These are phyloP conservation scores for Bruchidius siliquastri DNA, from an alignment of 2,888 invertebrate species.

Conservation along the genomic window DNA sequence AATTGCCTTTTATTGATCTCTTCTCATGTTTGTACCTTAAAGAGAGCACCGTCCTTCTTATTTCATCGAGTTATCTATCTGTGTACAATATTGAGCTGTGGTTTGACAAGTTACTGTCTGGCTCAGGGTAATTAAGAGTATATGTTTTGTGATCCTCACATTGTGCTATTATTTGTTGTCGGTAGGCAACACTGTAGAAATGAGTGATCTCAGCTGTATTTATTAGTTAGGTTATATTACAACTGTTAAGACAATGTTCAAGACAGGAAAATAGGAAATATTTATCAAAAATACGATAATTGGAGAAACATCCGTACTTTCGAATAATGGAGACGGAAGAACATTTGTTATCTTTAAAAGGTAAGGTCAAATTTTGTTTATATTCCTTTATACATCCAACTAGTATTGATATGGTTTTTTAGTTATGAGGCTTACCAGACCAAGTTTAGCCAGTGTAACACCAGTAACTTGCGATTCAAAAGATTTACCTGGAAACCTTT, in stretches of 20 bases:
- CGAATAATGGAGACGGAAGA: slow-evolving; percentile 21
- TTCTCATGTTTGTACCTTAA: too few species aligned
- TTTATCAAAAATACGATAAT: not conserved
- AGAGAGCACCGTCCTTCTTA: too few species aligned
- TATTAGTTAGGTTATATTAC: not conserved
- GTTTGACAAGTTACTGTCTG: too few species aligned
- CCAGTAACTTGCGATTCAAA: slow-evolving; percentile 80
- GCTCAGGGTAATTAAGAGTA: too few species aligned
- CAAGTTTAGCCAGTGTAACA: slow-evolving; percentile 77
- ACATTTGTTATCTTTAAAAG: slow-evolving; percentile 22
- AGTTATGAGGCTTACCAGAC: slow-evolving; percentile 94
- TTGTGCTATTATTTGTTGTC: too few species aligned
- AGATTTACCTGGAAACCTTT: slow-evolving; percentile 77
- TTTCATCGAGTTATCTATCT: too few species aligned
- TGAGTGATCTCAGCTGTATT: not conserved
- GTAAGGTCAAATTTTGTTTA: slow-evolving; percentile 9
- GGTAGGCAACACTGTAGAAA: not conserved
- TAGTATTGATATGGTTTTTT: slow-evolving; percentile 18
- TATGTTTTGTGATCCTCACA: too few species aligned
- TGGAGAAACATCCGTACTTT: not conserved
- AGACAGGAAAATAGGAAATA: not conserved
- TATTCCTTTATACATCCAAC: not conserved
- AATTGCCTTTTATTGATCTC: too few species aligned
- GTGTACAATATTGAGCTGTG: too few species aligned
- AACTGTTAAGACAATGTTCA: not conserved